Evolutionary conservation across 1,140 invertebrate species (phyloP).

Genomic region (Ganaspis sp.): DNA sequence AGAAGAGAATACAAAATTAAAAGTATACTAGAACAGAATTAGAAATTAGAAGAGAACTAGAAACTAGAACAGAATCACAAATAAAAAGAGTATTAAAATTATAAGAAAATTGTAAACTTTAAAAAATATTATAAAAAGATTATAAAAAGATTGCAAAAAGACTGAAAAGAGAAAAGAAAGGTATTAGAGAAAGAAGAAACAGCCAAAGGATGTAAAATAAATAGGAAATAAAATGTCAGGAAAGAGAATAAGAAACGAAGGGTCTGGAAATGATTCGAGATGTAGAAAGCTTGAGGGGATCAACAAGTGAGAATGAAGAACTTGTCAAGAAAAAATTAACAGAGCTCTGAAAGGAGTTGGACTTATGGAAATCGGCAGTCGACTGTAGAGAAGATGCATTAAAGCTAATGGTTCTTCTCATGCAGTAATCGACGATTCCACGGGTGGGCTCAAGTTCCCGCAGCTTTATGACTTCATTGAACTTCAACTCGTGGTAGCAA

Average conservation of each 20-base stretch:
- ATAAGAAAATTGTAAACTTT: too few relatives aligned
- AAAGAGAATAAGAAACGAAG: background rate
- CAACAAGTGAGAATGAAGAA: slow-evolving; percentile 30
- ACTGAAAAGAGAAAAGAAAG: background rate
- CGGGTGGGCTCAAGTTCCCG: slow-evolving; percentile 65
- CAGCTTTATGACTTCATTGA: slow-evolving; percentile 64
- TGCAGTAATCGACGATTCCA: slow-evolving; percentile 72
- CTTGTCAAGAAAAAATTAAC: slow-evolving; percentile 35
- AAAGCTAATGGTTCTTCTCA: slow-evolving; percentile 68
- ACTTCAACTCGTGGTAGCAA: slow-evolving; percentile 37
- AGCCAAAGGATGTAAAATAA: background rate
- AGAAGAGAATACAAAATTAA: too few relatives aligned
- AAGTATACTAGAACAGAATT: too few relatives aligned
- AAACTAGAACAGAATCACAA: too few relatives aligned
- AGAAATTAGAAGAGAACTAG: too few relatives aligned
- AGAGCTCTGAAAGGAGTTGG: slow-evolving; percentile 32
- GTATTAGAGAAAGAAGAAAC: background rate
- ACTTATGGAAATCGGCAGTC: slow-evolving; percentile 62
- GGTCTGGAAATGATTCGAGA: background rate
- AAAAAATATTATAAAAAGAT: too few relatives aligned
- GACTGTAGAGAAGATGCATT: slow-evolving; percentile 63
- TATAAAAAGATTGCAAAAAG: too few relatives aligned
- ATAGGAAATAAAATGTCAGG: background rate
- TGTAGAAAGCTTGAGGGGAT: background rate
- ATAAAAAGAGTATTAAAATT: too few relatives aligned